These are phyloP conservation scores for Pteronotus mesoamericanus DNA, from an alignment of 2,797 vertebrate genomes.

Conservation along the genomic window DNA sequence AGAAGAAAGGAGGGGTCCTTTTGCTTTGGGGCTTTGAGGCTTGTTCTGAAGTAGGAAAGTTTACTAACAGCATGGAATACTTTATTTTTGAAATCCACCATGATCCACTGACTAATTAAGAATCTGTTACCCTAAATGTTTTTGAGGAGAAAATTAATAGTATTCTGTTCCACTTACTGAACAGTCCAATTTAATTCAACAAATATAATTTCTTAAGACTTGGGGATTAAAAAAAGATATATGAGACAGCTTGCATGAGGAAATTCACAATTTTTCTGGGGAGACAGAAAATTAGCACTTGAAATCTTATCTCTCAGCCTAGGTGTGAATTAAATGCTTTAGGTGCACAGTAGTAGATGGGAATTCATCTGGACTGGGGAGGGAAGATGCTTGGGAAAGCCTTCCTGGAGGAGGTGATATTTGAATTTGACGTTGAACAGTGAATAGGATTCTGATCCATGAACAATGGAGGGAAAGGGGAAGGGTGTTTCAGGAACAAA, in stretches of 20 bases:
- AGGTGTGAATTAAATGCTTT: neutral
- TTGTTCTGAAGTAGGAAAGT: neutral
- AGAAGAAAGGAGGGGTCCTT: neutral
- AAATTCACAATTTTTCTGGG: neutral
- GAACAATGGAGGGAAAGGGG: neutral
- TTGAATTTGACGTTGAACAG: neutral
- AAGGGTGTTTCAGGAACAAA: neutral
- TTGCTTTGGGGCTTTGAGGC: neutral
- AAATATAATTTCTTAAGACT: conserved; percentile 43
- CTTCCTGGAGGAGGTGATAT: neutral
- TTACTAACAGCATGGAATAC: neutral
- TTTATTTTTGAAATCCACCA: conserved; percentile 18
- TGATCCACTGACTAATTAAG: conserved; percentile 36
- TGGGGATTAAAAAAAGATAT: neutral
- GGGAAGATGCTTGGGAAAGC: neutral
- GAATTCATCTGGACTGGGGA: neutral
- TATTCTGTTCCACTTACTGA: conserved; percentile 33
- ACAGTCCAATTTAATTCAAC: conserved; percentile 43
- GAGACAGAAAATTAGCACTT: conserved; percentile 25
- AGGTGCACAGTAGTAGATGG: neutral
- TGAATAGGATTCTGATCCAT: neutral
- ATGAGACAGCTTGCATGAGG: neutral
- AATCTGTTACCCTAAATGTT: conserved; percentile 40
- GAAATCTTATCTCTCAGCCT: neutral
- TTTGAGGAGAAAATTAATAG: conserved; percentile 38